phyloP scores from a whole-genome alignment of 92 coral and sea anemone species.

The Palythoa caribaeorum region DNA sequence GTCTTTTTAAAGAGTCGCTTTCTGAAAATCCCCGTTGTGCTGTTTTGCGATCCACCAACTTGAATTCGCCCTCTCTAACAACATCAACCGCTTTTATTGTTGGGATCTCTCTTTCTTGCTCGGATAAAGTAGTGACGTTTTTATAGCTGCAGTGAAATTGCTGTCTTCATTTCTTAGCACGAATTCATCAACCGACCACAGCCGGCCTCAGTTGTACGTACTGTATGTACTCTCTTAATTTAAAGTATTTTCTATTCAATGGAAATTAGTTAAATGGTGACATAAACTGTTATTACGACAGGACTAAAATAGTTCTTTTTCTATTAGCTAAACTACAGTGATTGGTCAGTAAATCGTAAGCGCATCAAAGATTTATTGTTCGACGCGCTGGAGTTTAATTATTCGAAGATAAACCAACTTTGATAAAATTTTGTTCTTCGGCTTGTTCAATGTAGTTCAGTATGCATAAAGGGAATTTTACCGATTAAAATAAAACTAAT shows the following conservation, averaged over 20 bases:
- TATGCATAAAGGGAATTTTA: neutral
- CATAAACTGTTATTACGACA: slow-evolving; percentile 37
- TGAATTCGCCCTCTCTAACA: neutral
- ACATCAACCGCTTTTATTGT: neutral
- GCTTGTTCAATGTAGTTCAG: neutral
- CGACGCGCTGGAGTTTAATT: slow-evolving; percentile 37
- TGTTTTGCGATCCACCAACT: neutral
- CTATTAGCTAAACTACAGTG: slow-evolving; percentile 7
- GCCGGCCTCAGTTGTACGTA: neutral
- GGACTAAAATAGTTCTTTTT: slow-evolving; percentile 31
- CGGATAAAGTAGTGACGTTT: neutral
- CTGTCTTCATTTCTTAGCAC: neutral
- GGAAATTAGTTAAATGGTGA: slow-evolving; percentile 33
- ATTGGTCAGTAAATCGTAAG: slow-evolving; percentile 3
- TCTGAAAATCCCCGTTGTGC: slow-evolving; percentile 28
- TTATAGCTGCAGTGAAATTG: neutral
- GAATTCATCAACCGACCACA: slow-evolving; percentile 26
- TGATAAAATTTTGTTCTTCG: slow-evolving; percentile 38
- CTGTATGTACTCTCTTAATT: slow-evolving; percentile 21
- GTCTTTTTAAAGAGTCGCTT: neutral
- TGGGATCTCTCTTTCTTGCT: neutral
- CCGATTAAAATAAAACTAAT: neutral
- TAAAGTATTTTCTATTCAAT: slow-evolving; percentile 42
- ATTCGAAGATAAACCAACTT: slow-evolving; percentile 29
- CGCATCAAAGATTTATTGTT: slow-evolving; percentile 46